Base-by-base conservation (phyloP, 2,797 vertebrate genomes). In the Cercopithecus neglectus region DNA sequence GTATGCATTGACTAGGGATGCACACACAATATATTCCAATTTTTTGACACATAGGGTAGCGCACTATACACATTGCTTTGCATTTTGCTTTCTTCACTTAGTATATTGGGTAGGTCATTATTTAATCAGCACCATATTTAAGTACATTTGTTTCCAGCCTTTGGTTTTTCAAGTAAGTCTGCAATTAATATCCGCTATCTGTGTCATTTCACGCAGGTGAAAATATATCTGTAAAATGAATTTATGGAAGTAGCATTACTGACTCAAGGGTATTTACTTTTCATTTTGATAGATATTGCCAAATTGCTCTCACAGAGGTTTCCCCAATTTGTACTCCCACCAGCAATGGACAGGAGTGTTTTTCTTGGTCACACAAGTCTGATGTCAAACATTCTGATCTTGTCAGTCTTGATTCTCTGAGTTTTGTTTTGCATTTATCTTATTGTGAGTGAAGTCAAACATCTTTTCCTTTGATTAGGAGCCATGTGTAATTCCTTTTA, bases 351-450 rank as follows among this genome's bases (percentile, higher is more conserved):
- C 14, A 6, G 21, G 70, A 91, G 44, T 57, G 79, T 85, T 89
- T 89, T 50, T 72, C 30, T 64, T 67, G 50, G 53, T 88, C 50
- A 64, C 33, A 55, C 78, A 67, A 80, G 9, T 64, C n/a, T 76
- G 55, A 75, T 95, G 92, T 76, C 93, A 75, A 55, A 48, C 17
- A 30, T 57, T 80, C 46, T 95, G 78, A 78, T 79, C 75, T 90
- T 74, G 64, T 96, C 46, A 83, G 10, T 89, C 79, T 95, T 22
- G 9, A 46, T 33, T 85, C 61, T 80, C 61, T 46, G 46, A 91
- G 46, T 36, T 95, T 96, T 90, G 21, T 95, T 96, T 95, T 95
- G 46, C 59, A 57, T 95, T 95, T 90, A 21, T 93, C 36, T 84
- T 89, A 74, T 48, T 91, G 53, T 83, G 82, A 83, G 74, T 89